Percentiles rank a stretch among this genome's conserved stretches.
These are phyloP conservation scores for Pterobdella sp. DNA, from an alignment of 2,888 invertebrate genomes.

Conservation along the genomic window DNA sequence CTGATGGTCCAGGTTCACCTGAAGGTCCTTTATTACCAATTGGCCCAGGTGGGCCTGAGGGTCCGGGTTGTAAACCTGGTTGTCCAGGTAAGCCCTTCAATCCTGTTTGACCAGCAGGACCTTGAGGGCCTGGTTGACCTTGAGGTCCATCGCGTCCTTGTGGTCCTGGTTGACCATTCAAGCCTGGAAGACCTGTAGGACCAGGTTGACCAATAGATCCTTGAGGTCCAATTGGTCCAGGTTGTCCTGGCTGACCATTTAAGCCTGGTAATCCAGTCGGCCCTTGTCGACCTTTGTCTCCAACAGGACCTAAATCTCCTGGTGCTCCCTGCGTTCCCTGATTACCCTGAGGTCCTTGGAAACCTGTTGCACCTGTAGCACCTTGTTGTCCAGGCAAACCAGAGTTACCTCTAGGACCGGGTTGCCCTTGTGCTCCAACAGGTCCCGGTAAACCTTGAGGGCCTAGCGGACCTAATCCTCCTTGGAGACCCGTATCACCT, in stretches of 20 bases:
- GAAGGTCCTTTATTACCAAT: slow-evolving; percentile 57
- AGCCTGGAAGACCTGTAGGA: slow-evolving; percentile 35
- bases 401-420: slow-evolving; percentile 32
- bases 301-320: slow-evolving; percentile 27
- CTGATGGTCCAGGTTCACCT: neutral
- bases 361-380: slow-evolving; percentile 30
- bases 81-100: slow-evolving; percentile 26
- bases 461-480: slow-evolving; percentile 20
- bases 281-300: slow-evolving; percentile 29
- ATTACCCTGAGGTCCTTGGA: slow-evolving; percentile 31
- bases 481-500: slow-evolving; percentile 24
- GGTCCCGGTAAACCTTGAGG: slow-evolving; percentile 27
- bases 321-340: slow-evolving; percentile 21
- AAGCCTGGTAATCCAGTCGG: slow-evolving; percentile 32
- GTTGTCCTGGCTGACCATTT: slow-evolving; percentile 31
- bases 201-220: slow-evolving; percentile 34
- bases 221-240: slow-evolving; percentile 30
- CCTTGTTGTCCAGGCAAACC: slow-evolving; percentile 30
- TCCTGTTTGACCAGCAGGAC: slow-evolving; percentile 26
- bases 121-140: slow-evolving; percentile 23
- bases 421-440: slow-evolving; percentile 32
- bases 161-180: slow-evolving; percentile 35
- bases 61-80: slow-evolving; percentile 31
- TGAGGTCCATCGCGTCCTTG: slow-evolving; percentile 27
- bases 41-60: slow-evolving; percentile 26